A percentile compares a stretch with the other conserved stretches of the same genome.
Conservation (phyloP, 2,888 invertebrate species). For the Erebia aethiops region DNA sequence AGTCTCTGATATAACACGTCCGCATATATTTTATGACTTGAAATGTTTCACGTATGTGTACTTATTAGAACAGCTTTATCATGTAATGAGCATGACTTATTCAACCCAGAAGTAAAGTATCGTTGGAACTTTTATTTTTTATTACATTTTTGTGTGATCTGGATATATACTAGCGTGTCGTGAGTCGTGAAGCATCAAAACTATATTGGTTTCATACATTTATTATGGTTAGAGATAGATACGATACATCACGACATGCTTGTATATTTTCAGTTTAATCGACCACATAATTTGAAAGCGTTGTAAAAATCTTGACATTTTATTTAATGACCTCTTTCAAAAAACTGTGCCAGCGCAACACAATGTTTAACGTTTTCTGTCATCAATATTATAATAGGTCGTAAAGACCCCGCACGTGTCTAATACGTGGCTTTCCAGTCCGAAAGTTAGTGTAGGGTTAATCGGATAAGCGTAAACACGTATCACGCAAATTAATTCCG, state of each 20-base stretch:
- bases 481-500: slow-evolving; percentile 63
- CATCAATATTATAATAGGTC: slow-evolving; percentile 30
- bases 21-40: neutral
- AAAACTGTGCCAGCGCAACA: neutral
- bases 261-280: too few species aligned
- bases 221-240: too few species aligned
- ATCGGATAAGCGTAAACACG: slow-evolving; percentile 47
- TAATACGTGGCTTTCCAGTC: slow-evolving; percentile 15
- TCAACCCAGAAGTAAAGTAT: too few species aligned
- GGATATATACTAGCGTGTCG: too few species aligned
- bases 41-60: neutral
- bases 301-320: neutral
- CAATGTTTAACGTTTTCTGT: neutral
- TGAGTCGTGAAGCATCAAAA: too few species aligned
- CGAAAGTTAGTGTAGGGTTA: slow-evolving; percentile 36
- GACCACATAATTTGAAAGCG: neutral
- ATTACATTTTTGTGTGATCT: too few species aligned
- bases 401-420: slow-evolving; percentile 31
- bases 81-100: too few species aligned
- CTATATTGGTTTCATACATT: too few species aligned
- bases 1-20: too few species aligned
- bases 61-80: too few species aligned
- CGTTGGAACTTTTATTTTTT: too few species aligned
- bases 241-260: too few species aligned
- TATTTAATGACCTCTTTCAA: neutral